Percentiles rank a stretch among this genome's conserved stretches.
These are phyloP conservation scores for Drosophila yakuba DNA, from an alignment of 1,140 invertebrate genomes.

Conservation along the genomic window DNA sequence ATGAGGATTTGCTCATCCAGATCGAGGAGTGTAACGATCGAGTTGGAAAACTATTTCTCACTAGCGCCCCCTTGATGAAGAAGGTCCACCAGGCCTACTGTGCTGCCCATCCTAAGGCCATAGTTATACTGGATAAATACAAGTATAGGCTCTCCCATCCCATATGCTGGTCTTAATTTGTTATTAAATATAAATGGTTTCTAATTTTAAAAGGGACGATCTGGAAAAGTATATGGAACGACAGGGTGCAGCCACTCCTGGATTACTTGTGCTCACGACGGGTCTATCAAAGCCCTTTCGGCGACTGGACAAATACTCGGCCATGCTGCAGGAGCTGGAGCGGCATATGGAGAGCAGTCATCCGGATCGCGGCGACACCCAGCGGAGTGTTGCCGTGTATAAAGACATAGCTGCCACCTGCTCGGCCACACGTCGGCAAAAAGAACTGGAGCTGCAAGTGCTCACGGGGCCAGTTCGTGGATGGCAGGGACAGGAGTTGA, in stretches of 20 bases:
- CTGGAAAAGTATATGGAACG: constrained; percentile 95
- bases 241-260: constrained; percentile 92
- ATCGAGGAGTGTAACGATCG: constrained; percentile 94
- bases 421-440: constrained; percentile 94
- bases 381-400: constrained; percentile 96
- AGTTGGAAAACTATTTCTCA: constrained; percentile 96
- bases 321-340: constrained; percentile 97
- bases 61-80: constrained; percentile 94
- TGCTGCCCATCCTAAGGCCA: constrained; percentile 95
- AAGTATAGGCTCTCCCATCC: constrained; percentile 87
- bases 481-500: constrained; percentile 96
- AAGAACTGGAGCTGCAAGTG: constrained; percentile 98
- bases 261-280: constrained; percentile 95
- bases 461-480: constrained; percentile 95
- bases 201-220: constrained; percentile 88
- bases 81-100: constrained; percentile 95
- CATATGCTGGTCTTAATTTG: too few relatives aligned
- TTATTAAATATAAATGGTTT: too few relatives aligned
- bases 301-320: constrained; percentile 96
- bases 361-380: constrained; percentile 97
- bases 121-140: constrained; percentile 95
- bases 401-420: constrained; percentile 96
- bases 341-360: constrained; percentile 97
- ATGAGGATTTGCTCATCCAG: constrained; percentile 91
- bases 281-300: constrained; percentile 97